Conservation (phyloP, 1,140 invertebrate genomes). For the Cotesia vestalis region DNA sequence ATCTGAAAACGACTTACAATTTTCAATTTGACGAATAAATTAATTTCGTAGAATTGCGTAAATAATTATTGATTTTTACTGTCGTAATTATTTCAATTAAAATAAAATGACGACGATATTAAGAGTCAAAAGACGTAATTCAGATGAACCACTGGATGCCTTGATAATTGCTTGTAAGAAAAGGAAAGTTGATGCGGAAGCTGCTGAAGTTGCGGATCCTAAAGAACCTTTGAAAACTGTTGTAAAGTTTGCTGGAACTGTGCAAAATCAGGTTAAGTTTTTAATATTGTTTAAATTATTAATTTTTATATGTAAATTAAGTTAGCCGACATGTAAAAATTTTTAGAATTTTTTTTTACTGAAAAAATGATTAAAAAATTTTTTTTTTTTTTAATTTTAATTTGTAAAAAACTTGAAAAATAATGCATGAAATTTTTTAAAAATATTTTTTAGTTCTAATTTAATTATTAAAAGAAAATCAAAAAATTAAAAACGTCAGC, state of each 20-base stretch:
- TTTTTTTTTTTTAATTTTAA: no score
- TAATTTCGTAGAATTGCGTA: no score
- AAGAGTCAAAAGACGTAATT: constrained; percentile 67
- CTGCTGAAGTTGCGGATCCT: constrained; percentile 33
- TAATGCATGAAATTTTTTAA: no score
- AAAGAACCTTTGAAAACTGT: constrained; percentile 57
- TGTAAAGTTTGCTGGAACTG: constrained; percentile 69
- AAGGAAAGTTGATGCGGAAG: constrained; percentile 55
- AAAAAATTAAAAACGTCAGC: no score
- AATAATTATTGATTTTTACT: neutral
- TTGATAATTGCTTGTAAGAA: constrained; percentile 69
- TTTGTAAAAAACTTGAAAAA: no score
- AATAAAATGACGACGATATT: constrained; percentile 68
- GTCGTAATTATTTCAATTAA: neutral
- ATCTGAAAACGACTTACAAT: no score
- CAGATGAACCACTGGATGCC: constrained; percentile 67
- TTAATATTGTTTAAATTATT: constrained; percentile 17
- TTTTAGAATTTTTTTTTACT: constrained; percentile 13
- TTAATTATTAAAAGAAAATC: no score
- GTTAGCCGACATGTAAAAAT: no score
- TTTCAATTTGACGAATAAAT: no score
- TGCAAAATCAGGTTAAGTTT: constrained; percentile 57
- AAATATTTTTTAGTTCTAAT: no score
- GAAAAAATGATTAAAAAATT: neutral
- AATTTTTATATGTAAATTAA: no score